Evolutionary conservation across 1,140 invertebrate genomes (phyloP).

Genomic region (Hycleus cichorii): DNA sequence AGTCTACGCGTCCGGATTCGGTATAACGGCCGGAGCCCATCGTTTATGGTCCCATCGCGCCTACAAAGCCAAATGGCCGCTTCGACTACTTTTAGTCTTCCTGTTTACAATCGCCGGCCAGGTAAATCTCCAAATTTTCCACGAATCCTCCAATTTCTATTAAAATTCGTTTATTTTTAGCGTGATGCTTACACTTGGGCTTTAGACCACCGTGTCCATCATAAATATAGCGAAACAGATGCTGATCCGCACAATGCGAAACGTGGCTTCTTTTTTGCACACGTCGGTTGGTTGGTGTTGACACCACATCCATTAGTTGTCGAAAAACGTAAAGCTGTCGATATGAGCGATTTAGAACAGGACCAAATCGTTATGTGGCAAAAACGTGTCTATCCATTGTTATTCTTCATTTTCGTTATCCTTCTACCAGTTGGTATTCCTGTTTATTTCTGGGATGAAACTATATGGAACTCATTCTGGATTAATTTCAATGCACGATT

Average conservation of each 20-base stretch:
- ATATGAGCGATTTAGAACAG: constrained; percentile 72
- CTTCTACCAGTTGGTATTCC: constrained; percentile 72
- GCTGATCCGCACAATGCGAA: constrained; percentile 77
- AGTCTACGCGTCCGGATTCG: constrained; percentile 60
- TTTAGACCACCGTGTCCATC: constrained; percentile 73
- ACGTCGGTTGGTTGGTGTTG: constrained; percentile 71
- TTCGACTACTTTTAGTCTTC: constrained; percentile 66
- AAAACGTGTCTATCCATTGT: constrained; percentile 64
- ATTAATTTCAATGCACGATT: constrained; percentile 79
- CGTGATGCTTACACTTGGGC: constrained; percentile 69
- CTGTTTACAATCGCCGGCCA: constrained; percentile 80
- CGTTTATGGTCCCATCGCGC: constrained; percentile 82
- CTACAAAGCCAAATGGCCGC: constrained; percentile 76
- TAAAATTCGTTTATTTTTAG: constrained; percentile 42
- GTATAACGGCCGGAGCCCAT: constrained; percentile 84
- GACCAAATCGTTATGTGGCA: constrained; percentile 86
- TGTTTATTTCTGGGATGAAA: constrained; percentile 77
- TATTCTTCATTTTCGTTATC: constrained; percentile 72
- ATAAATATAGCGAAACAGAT: constrained; percentile 75
- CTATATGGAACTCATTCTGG: constrained; percentile 69
- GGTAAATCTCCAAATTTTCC: constrained; percentile 48
- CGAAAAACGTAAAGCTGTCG: constrained; percentile 65
- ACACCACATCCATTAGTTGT: constrained; percentile 73
- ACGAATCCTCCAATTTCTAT: constrained; percentile 2
- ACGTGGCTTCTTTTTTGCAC: constrained; percentile 73